These are phyloP conservation scores for Pheosia gnoma DNA, from an alignment of 2,888 invertebrate species.

Conservation along the genomic window DNA sequence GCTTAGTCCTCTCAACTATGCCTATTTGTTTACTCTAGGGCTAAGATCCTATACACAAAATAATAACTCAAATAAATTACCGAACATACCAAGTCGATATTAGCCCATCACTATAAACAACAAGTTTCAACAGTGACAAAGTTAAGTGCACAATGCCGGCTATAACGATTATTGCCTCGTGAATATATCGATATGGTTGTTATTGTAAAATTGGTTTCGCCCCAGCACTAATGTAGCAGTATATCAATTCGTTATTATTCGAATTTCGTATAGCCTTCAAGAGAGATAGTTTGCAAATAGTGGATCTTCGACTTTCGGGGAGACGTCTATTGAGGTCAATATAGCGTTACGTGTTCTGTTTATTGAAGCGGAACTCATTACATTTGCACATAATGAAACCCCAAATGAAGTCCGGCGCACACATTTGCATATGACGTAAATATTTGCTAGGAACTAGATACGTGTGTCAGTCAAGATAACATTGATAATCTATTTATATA, in stretches of 20 bases:
- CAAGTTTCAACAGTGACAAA: constrained; percentile 30
- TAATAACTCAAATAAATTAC: no score
- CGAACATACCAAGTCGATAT: constrained; percentile 7
- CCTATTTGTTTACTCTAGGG: no score
- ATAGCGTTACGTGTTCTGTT: constrained; percentile 2
- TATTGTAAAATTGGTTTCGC: constrained; percentile 27
- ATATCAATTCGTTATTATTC: constrained; percentile 15
- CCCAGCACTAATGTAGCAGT: constrained; percentile 12
- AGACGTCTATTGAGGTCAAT: constrained; percentile 9
- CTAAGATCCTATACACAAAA: no score
- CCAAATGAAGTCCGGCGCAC: not conserved
- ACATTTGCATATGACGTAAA: not conserved
- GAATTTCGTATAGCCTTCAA: constrained; percentile 10
- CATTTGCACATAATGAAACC: constrained; percentile 14
- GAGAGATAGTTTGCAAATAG: no score
- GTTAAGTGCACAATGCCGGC: constrained; percentile 30
- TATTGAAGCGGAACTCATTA: constrained; percentile 7
- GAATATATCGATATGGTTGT: constrained; percentile 43
- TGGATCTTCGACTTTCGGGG: no score
- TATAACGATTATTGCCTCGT: constrained; percentile 49
- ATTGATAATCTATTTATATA: not conserved
- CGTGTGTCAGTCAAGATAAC: not conserved
- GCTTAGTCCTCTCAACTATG: no score
- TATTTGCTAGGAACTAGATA: not conserved
- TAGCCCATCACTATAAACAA: constrained; percentile 21